phyloP scores from a whole-genome alignment of 30 jellyfish, hydroid and myxozoan species.

The Aurelia sp. region DNA sequence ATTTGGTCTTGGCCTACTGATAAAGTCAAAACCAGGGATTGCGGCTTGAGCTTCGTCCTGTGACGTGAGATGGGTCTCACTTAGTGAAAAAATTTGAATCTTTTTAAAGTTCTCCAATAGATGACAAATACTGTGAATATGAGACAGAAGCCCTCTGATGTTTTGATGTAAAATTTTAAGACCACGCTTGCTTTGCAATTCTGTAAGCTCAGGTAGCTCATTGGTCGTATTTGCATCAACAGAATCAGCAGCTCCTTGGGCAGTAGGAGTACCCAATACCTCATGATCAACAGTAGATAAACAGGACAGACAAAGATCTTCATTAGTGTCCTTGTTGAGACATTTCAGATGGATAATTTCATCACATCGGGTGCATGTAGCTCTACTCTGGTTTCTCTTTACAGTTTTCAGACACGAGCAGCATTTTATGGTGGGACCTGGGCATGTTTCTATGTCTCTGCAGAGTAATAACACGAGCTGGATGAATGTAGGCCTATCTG shows the following conservation, averaged over 20 bases:
- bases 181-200: slow-evolving; percentile 19
- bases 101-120: too few species aligned
- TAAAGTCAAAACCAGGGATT: too few species aligned
- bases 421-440: slow-evolving; percentile 21
- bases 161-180: too few species aligned
- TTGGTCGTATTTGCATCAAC: too few species aligned
- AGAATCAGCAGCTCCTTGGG: slow-evolving; percentile 44
- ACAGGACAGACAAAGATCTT: slow-evolving; percentile 61
- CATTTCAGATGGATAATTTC: slow-evolving; percentile 35
- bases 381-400: slow-evolving; percentile 41
- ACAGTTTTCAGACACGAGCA: slow-evolving; percentile 39
- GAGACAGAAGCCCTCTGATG: too few species aligned
- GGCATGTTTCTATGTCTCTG: slow-evolving; percentile 45
- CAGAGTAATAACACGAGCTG: slow-evolving; percentile 48
- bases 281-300: slow-evolving; percentile 11
- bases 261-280: too few species aligned
- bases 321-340: slow-evolving; percentile 17
- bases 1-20: too few species aligned
- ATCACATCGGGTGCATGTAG: slow-evolving; percentile 22
- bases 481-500: slow-evolving; percentile 56
- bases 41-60: too few species aligned
- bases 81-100: too few species aligned
- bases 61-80: too few species aligned
- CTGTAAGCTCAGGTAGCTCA: slow-evolving; percentile 48
- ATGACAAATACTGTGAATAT: too few species aligned